Percentiles rank a stretch among this genome's conserved stretches.
phyloP scores from a whole-genome alignment of 2,888 invertebrate species.

The Leptopilina syphax region DNA sequence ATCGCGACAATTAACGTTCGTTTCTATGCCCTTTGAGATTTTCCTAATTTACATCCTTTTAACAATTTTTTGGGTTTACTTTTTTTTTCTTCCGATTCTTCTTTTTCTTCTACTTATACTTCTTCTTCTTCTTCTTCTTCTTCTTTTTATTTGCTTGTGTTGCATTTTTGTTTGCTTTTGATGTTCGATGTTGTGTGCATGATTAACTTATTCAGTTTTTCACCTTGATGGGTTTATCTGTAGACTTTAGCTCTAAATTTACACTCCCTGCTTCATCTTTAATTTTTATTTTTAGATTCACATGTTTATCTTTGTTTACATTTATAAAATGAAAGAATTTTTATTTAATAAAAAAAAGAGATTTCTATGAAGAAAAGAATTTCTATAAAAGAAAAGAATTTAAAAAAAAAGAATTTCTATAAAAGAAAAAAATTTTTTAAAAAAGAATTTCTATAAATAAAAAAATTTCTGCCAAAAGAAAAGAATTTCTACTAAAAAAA shows the following conservation, averaged over 20 bases:
- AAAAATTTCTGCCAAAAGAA: too few relatives aligned
- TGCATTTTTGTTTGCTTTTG: conserved; percentile 62
- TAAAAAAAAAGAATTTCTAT: not conserved
- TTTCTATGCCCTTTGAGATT: not conserved
- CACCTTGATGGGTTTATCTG: conserved; percentile 4
- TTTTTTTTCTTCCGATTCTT: conserved; percentile 45
- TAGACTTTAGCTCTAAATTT: not conserved
- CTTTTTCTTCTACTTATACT: too few relatives aligned
- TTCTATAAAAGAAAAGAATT: not conserved
- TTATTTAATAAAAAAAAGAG: too few relatives aligned
- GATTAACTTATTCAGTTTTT: conserved; percentile 50
- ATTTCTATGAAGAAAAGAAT: not conserved
- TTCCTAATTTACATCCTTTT: conserved; percentile 52
- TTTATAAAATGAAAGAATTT: too few relatives aligned
- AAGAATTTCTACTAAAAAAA: too few relatives aligned
- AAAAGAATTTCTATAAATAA: too few relatives aligned
- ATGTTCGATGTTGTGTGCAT: conserved; percentile 71
- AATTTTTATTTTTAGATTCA: not conserved
- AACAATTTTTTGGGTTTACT: conserved; percentile 50
- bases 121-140: conserved; percentile 30
- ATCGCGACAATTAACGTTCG: conserved; percentile 16
- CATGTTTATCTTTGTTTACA: too few relatives aligned
- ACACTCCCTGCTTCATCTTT: not conserved
- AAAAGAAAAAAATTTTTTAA: not conserved
- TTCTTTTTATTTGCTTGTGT: conserved; percentile 54